phyloP scores from a whole-genome alignment of 2,888 invertebrate genomes.

The Eristalis intricaria region DNA sequence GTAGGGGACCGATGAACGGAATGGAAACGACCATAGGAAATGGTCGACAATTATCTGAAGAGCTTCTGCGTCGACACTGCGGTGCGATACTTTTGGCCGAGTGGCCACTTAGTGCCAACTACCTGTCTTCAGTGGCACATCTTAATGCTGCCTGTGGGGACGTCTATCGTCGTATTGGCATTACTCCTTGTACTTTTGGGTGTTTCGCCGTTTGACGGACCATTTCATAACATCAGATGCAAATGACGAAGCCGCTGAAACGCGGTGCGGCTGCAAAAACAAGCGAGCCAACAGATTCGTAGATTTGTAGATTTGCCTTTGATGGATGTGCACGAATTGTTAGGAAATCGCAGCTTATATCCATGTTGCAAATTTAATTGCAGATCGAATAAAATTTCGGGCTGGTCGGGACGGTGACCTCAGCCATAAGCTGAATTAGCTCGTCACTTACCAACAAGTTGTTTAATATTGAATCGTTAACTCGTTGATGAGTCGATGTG shows the following conservation, averaged over 20 bases:
- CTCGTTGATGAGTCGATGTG: slow-evolving; percentile 21
- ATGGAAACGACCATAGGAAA: slow-evolving; percentile 57
- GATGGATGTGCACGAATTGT: slow-evolving; percentile 56
- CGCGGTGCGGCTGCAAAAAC: neutral
- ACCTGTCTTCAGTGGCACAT: slow-evolving; percentile 55
- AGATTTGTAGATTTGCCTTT: slow-evolving; percentile 33
- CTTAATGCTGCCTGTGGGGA: slow-evolving; percentile 49
- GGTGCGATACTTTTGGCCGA: slow-evolving; percentile 58
- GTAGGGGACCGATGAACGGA: slow-evolving; percentile 19
- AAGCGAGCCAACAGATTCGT: slow-evolving; percentile 10
- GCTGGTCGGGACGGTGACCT: slow-evolving; percentile 22
- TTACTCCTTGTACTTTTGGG: slow-evolving; percentile 6
- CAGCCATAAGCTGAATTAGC: slow-evolving; percentile 19
- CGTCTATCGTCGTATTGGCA: slow-evolving; percentile 26
- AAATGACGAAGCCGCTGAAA: slow-evolving; percentile 2
- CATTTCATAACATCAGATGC: slow-evolving; percentile 55
- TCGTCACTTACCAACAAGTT: slow-evolving; percentile 5
- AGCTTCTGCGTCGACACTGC: slow-evolving; percentile 44
- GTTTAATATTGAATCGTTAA: slow-evolving; percentile 16
- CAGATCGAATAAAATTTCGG: slow-evolving; percentile 23
- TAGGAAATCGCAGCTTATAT: slow-evolving; percentile 35
- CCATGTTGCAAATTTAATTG: slow-evolving; percentile 55
- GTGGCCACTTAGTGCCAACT: slow-evolving; percentile 56
- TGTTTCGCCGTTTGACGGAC: slow-evolving; percentile 24
- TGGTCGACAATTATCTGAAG: slow-evolving; percentile 48